Conservation (phyloP, 2,113 vertebrate genomes). For the Hydropotes inermis region DNA sequence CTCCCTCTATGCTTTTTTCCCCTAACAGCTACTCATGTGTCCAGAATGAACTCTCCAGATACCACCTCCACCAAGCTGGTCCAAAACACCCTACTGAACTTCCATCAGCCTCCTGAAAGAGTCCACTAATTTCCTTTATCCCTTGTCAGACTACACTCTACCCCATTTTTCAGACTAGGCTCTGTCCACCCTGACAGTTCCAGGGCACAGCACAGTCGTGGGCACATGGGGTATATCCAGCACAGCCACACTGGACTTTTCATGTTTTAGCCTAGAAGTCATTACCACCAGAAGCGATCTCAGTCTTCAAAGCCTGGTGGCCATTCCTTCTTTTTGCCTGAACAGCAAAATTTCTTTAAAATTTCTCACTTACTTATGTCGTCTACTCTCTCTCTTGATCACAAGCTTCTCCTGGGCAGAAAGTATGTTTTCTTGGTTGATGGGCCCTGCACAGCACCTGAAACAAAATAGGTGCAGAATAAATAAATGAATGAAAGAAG, state of each 20-base stretch:
- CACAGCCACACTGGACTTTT: neutral
- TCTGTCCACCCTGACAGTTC: neutral
- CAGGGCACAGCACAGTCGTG: neutral
- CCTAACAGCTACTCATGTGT: neutral
- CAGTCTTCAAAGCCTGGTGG: neutral
- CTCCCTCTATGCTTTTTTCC: neutral
- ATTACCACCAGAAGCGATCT: neutral
- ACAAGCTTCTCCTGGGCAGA: neutral
- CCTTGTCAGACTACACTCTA: neutral
- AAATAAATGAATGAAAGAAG: neutral
- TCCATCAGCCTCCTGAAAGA: neutral
- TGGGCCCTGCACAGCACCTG: neutral
- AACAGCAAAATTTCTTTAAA: neutral
- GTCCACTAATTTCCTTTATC: neutral
- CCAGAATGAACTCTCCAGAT: neutral
- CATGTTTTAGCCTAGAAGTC: neutral
- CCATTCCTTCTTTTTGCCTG: neutral
- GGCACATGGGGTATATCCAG: rapidly evolving
- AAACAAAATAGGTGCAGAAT: neutral
- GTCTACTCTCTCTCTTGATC: neutral
- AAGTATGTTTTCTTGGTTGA: neutral
- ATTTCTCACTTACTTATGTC: neutral
- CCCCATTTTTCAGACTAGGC: neutral
- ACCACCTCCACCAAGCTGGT: neutral
- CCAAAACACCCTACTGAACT: neutral